These are phyloP conservation scores for Amorpha juglandis DNA, from an alignment of 2,888 invertebrate genomes.

Conservation along the genomic window DNA sequence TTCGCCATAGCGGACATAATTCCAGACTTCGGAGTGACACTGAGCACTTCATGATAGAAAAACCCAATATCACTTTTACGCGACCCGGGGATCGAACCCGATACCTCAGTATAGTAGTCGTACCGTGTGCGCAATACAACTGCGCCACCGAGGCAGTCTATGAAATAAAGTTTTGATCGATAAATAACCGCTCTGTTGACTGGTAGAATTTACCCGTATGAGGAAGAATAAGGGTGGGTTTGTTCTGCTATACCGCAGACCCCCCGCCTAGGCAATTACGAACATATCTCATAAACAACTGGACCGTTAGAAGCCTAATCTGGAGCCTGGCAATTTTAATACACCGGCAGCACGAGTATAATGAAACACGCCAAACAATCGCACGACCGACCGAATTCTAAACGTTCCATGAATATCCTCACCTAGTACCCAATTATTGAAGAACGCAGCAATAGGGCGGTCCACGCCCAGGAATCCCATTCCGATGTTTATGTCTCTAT, in stretches of 20 bases:
- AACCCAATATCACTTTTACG: too few relatives aligned
- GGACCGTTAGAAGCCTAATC: constrained; percentile 1
- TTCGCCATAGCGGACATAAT: too few relatives aligned
- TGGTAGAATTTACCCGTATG: not conserved
- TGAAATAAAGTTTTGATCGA: too few relatives aligned
- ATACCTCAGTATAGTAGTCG: too few relatives aligned
- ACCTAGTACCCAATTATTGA: constrained; percentile 71
- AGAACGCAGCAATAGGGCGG: constrained; percentile 58
- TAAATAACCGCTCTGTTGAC: too few relatives aligned
- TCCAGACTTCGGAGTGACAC: too few relatives aligned
- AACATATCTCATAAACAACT: not conserved
- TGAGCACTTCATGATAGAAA: too few relatives aligned
- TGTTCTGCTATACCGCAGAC: not conserved
- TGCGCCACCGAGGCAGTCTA: too few relatives aligned
- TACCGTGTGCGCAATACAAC: too few relatives aligned
- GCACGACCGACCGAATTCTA: constrained; percentile 48
- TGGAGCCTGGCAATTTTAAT: constrained; percentile 28
- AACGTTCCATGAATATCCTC: constrained; percentile 62
- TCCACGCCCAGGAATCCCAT: constrained; percentile 46
- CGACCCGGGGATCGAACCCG: too few relatives aligned
- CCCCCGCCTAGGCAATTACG: not conserved
- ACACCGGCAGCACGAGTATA: constrained; percentile 1
- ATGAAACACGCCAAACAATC: constrained; percentile 47
- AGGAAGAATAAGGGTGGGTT: not conserved
- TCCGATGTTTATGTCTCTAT: constrained; percentile 69